Conservation (phyloP, 2,113 vertebrate species). For the Serilophus lunatus region DNA sequence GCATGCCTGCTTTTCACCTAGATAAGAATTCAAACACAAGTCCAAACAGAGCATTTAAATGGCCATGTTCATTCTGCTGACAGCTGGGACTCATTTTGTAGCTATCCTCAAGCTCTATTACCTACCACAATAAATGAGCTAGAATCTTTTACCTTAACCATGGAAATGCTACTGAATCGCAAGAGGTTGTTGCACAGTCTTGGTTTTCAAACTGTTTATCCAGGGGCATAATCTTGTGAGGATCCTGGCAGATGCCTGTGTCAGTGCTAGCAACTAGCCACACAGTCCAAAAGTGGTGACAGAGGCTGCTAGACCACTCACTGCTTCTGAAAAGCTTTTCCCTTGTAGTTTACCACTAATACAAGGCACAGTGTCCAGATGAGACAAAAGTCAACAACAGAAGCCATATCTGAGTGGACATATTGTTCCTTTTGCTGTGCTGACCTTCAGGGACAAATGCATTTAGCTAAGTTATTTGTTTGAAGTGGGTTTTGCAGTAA, state of each 20-base stretch:
- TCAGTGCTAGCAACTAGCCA: neutral
- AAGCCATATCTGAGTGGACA: neutral
- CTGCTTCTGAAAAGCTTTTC: neutral
- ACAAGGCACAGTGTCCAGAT: neutral
- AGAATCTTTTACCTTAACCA: neutral
- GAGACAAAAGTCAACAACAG: neutral
- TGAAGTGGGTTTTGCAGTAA: neutral
- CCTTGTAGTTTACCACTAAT: neutral
- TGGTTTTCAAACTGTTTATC: neutral
- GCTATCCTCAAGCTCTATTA: neutral
- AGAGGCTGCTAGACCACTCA: neutral
- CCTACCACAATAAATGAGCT: neutral
- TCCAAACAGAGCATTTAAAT: neutral
- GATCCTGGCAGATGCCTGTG: neutral
- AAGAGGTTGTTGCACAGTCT: neutral
- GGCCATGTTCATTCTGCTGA: neutral
- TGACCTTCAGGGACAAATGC: neutral
- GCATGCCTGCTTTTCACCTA: neutral
- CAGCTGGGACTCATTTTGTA: neutral
- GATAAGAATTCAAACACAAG: neutral
- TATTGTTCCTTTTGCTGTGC: neutral
- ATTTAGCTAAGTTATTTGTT: neutral
- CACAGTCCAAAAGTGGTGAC: neutral
- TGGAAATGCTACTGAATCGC: neutral
- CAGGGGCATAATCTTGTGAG: neutral